Conservation (phyloP, 2,888 invertebrate species). For the Alentia gelatinosa region DNA sequence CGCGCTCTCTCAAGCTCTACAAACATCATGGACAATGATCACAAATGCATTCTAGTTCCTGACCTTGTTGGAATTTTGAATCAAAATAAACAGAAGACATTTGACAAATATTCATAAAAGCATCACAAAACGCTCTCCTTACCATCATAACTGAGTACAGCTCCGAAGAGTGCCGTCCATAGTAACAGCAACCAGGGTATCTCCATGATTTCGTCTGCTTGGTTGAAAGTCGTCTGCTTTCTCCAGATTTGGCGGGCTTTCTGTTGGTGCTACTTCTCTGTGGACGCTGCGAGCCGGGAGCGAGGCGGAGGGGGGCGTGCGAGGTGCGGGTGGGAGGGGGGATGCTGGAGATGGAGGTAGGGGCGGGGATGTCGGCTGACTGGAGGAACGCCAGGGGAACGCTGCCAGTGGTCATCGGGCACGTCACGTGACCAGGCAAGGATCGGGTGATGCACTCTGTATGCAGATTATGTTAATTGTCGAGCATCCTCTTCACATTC, state of each 20-base stretch:
- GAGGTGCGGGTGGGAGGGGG: not conserved
- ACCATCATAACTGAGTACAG: conserved; percentile 31
- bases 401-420: conserved; percentile 3
- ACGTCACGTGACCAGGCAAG: not conserved
- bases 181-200: conserved; percentile 27
- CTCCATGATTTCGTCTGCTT: not conserved
- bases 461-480: conserved; percentile 17
- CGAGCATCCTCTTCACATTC: too few relatives aligned
- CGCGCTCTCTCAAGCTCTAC: too few relatives aligned
- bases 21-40: too few relatives aligned
- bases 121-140: not conserved
- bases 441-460: conserved; percentile 41
- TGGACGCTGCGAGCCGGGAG: not conserved
- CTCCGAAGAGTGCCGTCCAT: conserved; percentile 14
- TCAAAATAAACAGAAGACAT: too few relatives aligned
- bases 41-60: too few relatives aligned
- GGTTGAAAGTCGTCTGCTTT: not conserved
- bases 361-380: not conserved
- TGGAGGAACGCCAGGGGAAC: not conserved
- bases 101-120: too few relatives aligned
- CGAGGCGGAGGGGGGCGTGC: not conserved
- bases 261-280: not conserved
- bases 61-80: too few relatives aligned
- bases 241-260: not conserved
- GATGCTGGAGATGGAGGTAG: not conserved